Conservation (phyloP, 2,797 vertebrate species). For the Lophius americanus region DNA sequence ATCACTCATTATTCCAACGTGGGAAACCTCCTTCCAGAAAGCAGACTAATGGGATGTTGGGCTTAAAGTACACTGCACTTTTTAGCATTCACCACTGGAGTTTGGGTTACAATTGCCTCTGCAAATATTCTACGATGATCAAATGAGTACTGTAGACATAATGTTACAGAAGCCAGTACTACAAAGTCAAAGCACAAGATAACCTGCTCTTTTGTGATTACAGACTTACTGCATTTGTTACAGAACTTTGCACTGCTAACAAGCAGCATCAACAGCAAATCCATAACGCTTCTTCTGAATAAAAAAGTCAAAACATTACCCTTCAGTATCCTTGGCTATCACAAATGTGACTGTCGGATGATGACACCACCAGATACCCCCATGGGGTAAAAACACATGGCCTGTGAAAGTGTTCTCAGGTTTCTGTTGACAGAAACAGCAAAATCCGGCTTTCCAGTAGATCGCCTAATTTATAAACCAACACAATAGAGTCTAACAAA, state of each 20-base stretch:
- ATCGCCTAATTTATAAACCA: constrained; percentile 49
- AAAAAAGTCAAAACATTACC: constrained; percentile 29
- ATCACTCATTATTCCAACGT: constrained; percentile 3
- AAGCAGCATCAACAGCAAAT: not conserved
- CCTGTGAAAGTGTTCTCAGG: constrained; percentile 39
- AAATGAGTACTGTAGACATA: not conserved
- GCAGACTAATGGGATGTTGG: constrained; percentile 17
- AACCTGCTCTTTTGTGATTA: not conserved
- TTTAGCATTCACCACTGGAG: not conserved
- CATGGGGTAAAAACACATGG: constrained; percentile 62
- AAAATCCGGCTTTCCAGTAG: constrained; percentile 46
- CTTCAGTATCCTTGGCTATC: constrained; percentile 31
- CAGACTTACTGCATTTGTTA: not conserved
- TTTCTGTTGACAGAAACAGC: constrained; percentile 71
- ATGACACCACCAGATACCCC: constrained; percentile 49
- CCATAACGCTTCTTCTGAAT: constrained; percentile 5
- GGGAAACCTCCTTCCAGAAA: constrained; percentile 26
- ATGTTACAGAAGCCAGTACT: not conserved
- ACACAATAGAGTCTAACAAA: constrained; percentile 12
- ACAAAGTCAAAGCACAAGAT: not conserved
- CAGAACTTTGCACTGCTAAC: not conserved
- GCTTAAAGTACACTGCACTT: not conserved
- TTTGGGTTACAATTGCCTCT: constrained; percentile 5
- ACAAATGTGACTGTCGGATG: constrained; percentile 43
- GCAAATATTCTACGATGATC: not conserved